These are phyloP conservation scores for Synanthedon tipuliformis DNA, from an alignment of 2,888 invertebrate species.

Conservation along the genomic window DNA sequence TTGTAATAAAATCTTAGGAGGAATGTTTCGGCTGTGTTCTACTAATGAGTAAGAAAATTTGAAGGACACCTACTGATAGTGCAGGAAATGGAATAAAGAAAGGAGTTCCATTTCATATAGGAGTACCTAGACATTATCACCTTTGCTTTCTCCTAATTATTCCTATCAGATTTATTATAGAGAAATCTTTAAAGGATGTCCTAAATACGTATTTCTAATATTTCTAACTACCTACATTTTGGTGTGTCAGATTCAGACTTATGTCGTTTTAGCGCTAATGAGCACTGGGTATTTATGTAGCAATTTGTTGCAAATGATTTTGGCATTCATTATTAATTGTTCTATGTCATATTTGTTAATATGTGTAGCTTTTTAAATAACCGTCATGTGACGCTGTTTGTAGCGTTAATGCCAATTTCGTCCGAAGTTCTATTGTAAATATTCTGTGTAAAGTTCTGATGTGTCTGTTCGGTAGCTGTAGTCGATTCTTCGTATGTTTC, in stretches of 20 bases:
- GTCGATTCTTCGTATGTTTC: neutral
- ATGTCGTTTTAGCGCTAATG: conserved; percentile 9
- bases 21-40: no score
- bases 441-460: neutral
- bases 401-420: conserved; percentile 9
- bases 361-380: conserved; percentile 2
- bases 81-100: no score
- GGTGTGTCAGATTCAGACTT: conserved; percentile 13
- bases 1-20: no score
- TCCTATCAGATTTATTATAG: no score
- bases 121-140: no score
- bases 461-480: neutral
- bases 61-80: no score
- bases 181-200: no score
- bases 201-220: no score
- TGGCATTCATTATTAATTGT: neutral
- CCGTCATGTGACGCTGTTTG: conserved; percentile 31
- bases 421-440: conserved; percentile 1
- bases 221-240: neutral
- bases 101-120: no score
- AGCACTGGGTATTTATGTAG: neutral
- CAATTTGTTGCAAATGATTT: neutral
- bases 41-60: no score
- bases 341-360: neutral
- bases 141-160: no score